Evolutionary conservation across 2,888 invertebrate genomes (phyloP).

Genomic region (Celastrina argiolus): DNA sequence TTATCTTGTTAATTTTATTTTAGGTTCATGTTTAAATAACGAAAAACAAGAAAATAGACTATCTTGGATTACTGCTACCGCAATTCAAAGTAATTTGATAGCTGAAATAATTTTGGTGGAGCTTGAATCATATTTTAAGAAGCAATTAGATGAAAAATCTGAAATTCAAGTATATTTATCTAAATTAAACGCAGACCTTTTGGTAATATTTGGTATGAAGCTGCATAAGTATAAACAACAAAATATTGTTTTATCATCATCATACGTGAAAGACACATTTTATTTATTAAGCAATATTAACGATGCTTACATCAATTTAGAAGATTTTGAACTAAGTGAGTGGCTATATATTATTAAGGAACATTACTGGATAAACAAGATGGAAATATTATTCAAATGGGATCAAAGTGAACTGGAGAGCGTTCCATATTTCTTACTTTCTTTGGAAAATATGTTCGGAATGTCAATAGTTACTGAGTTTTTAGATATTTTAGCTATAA

Average conservation of each 20-base stretch:
- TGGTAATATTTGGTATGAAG: constrained; percentile 20
- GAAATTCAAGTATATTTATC: constrained; percentile 6
- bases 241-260: background rate
- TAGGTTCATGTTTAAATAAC: background rate
- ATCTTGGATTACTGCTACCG: constrained; percentile 20
- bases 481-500: constrained; percentile 16
- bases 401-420: background rate
- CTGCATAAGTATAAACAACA: background rate
- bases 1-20: constrained; percentile 15
- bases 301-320: background rate
- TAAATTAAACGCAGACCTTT: constrained; percentile 12
- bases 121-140: constrained; percentile 20
- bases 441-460: constrained; percentile 23
- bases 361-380: constrained; percentile 19
- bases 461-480: constrained; percentile 12
- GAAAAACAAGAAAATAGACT: constrained; percentile 3
- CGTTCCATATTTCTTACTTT: constrained; percentile 14
- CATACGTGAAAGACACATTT: constrained; percentile 18
- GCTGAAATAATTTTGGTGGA: constrained; percentile 20
- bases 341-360: constrained; percentile 23
- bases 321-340: constrained; percentile 19
- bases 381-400: constrained; percentile 14
- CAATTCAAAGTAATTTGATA: constrained; percentile 15
- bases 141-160: background rate
- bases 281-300: constrained; percentile 9